Conservation (phyloP, 2,888 invertebrate species). For the Drosophila pseudotakahashii region DNA sequence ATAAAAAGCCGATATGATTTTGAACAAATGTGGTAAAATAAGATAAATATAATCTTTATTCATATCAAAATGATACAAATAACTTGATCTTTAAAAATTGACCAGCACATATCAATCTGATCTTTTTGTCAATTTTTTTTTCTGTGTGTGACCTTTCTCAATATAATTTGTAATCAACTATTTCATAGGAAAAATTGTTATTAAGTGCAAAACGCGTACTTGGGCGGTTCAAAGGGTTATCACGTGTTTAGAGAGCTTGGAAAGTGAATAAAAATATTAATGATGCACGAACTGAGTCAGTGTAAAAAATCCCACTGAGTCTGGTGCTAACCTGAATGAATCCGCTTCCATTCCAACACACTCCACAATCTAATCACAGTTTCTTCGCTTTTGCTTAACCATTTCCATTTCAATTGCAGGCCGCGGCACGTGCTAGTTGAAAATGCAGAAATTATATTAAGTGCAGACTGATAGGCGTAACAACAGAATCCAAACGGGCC, state of each 20-base stretch:
- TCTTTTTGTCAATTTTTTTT: too few relatives aligned
- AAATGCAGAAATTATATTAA: slow-evolving; percentile 54
- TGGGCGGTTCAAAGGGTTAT: slow-evolving; percentile 15
- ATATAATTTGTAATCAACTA: background rate
- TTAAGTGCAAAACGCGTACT: background rate
- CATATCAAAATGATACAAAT: too few relatives aligned
- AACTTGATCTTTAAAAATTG: too few relatives aligned
- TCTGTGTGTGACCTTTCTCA: background rate
- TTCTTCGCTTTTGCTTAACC: slow-evolving; percentile 23
- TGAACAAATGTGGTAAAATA: too few relatives aligned
- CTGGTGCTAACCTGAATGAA: slow-evolving; percentile 40
- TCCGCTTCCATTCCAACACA: slow-evolving; percentile 34
- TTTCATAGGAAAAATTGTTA: background rate
- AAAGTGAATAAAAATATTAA: slow-evolving; percentile 1
- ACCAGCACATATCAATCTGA: too few relatives aligned
- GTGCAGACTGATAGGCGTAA: slow-evolving; percentile 46
- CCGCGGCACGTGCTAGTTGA: slow-evolving; percentile 60
- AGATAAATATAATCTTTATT: too few relatives aligned
- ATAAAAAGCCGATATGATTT: too few relatives aligned
- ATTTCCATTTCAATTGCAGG: slow-evolving; percentile 51
- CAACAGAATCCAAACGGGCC: slow-evolving; percentile 18
- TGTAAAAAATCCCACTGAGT: slow-evolving; percentile 16
- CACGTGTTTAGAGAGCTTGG: slow-evolving; percentile 3
- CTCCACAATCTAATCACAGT: slow-evolving; percentile 21
- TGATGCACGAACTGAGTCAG: slow-evolving; percentile 9